phyloP scores from a whole-genome alignment of 2,113 vertebrate genomes.

The Mungos mungo region DNA sequence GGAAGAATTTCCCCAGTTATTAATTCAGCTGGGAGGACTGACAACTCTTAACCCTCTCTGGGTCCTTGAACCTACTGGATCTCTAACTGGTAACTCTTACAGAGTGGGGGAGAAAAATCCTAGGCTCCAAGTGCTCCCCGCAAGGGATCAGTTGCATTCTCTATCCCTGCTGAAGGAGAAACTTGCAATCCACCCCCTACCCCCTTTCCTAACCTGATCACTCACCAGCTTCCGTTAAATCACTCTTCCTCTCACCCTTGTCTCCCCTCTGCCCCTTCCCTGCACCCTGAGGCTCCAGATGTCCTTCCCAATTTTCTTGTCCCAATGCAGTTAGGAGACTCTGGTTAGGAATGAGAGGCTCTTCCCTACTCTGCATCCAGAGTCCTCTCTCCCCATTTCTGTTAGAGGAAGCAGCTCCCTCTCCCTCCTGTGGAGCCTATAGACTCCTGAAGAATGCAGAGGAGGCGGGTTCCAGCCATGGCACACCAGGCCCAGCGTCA shows the following conservation, averaged over 20 bases:
- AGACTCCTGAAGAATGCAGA: neutral
- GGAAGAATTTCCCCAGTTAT: neutral
- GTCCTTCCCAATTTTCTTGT: neutral
- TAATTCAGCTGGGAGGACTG: neutral
- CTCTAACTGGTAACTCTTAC: neutral
- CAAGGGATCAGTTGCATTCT: neutral
- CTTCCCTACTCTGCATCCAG: neutral
- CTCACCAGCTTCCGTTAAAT: neutral
- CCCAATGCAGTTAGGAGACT: neutral
- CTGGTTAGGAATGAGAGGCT: neutral
- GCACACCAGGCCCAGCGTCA: accelerated
- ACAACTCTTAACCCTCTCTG: neutral
- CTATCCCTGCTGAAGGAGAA: neutral
- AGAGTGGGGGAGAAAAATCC: neutral
- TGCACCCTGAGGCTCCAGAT: neutral
- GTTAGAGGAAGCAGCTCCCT: neutral
- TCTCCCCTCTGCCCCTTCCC: neutral
- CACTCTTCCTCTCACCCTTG: neutral
- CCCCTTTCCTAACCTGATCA: too few relatives aligned
- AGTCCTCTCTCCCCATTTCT: neutral
- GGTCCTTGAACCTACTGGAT: neutral
- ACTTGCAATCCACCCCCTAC: accelerated
- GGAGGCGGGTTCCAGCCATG: neutral
- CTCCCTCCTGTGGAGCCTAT: accelerated
- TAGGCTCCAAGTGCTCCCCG: accelerated